Base-by-base conservation (phyloP, 2,797 vertebrate species). In the Oryzias sinensis region DNA sequence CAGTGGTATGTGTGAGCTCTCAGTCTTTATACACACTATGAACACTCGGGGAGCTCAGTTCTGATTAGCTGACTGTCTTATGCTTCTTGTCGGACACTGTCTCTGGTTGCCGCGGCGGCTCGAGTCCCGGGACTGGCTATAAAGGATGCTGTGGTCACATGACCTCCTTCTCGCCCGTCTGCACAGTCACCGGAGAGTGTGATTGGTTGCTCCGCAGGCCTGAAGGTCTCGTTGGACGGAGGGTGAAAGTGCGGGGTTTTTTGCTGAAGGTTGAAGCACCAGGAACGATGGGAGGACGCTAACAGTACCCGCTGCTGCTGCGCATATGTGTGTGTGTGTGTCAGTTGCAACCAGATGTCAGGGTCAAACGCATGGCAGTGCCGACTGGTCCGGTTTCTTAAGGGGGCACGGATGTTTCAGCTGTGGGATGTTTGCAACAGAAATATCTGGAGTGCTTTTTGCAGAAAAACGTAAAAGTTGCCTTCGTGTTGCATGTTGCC, bases 21-120 rank as follows among this genome's bases (percentile, higher is more conserved):
- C 72, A 76, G 80, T 86, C 76, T 75, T 67, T 86, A 78, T 82
- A 79, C 76, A 88, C 74, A 80, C 69, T 84, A 87, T 86, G 75
- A 69, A 87, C 86, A 85, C 56, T 63, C 63, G 65, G 67, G 56
- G 52, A 68, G 74, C 68, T 76, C 55, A 56, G 64, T 65, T 78
- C 74, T 79, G 77, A 80, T 83, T 79, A 76, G 84, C 55, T 40
- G 68, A 56, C 20, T 33, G 64, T 48, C 50, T 50, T 50, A 57
- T 25, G 33, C 49, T 57, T 72, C 52, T 43, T 74, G 33, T 62
- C 24, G 2, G 43, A 47, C n/a, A 48, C 53, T 37, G 74, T 83
- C 70, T 68, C 43, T 59, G 37, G 72, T 83, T 76, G 65, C 76
- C 68, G 49, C 57, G 74, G 69, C 67, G 61, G 60, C 59, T 81